Conservation (phyloP, 2,797 vertebrate genomes). For the Platyrinchus mystaceus region DNA sequence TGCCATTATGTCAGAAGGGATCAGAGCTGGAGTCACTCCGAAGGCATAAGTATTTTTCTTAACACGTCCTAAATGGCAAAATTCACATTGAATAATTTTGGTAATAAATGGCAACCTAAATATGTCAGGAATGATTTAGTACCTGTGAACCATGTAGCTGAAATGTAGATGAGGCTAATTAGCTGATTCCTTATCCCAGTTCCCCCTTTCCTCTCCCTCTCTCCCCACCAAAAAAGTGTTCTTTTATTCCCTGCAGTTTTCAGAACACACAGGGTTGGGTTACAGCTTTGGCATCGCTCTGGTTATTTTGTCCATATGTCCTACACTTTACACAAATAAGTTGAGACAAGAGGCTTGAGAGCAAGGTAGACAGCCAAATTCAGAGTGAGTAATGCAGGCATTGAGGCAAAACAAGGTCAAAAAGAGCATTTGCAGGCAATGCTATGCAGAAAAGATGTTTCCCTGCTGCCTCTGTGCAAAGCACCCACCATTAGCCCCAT, state of each 20-base stretch:
- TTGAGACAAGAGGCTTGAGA: conserved; percentile 55
- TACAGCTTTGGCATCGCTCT: conserved; percentile 63
- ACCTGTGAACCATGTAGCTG: conserved; percentile 65
- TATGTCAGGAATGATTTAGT: conserved; percentile 73
- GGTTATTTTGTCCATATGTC: conserved; percentile 68
- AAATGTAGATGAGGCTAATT: conserved; percentile 74
- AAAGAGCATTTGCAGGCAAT: conserved; percentile 31
- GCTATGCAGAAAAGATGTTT: neutral
- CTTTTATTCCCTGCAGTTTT: neutral
- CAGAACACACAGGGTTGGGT: conserved; percentile 33
- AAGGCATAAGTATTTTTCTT: conserved; percentile 56
- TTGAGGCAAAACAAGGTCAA: conserved; percentile 7
- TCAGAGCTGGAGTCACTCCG: conserved; percentile 49
- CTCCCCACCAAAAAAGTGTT: neutral
- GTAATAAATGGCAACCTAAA: conserved; percentile 75
- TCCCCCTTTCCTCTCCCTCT: neutral
- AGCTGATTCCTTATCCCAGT: conserved; percentile 22
- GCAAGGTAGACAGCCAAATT: conserved; percentile 54
- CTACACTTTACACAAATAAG: conserved; percentile 65
- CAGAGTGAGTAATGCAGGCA: conserved; percentile 57
- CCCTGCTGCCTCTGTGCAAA: neutral
- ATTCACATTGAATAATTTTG: conserved; percentile 69
- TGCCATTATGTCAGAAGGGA: conserved; percentile 48
- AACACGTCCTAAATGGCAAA: conserved; percentile 43
- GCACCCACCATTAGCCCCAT: neutral